Base-by-base conservation (phyloP, 1,140 invertebrate genomes). In the Bacillus rossius region DNA sequence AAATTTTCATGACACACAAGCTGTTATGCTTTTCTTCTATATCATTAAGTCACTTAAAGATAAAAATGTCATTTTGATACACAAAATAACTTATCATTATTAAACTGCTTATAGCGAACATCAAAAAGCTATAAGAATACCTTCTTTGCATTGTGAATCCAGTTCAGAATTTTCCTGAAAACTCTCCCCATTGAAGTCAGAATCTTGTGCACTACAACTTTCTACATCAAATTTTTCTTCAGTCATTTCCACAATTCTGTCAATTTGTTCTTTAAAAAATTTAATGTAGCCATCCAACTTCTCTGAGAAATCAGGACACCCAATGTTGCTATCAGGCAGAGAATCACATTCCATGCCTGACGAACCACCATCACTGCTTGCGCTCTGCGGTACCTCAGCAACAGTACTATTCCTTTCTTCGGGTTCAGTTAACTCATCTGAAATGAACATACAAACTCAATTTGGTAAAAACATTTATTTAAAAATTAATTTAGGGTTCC, bases 201-300 rank as follows among this genome's bases (percentile, higher is more conserved):
- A 79, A 14, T 79, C 79, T 55, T 81, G 79, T 63, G 81, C 80
- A 16, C 10, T 34, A 34, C 10, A 4, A 34, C 10, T 34, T 34
- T 34, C 29, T 7, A 34, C 4, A 34, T 7, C 29, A 34, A 34
- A 34, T 34, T 10, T 34, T 34, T 10, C 42, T 17, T 49, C 26
- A 8, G n/a, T 49, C 3, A 25, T 19, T 7, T 22, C 29, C n/a
- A 88, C 79, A 25, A 87, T 64, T 55, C 77, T 74, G 71, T 90
- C 85, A 54, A 86, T 89, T 63, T 85, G 84, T 56, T 77, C 72
- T 59, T 81, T 80, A 66, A 90, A 87, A 65, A 83, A 82, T 45
- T 81, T 81, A 79, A 90, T 87, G 42, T 81, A 80, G 59, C 82
- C 79, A 51, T 87, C 82, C 2, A 90, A 71, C 65, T 85, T 88